A percentile compares a stretch with the other conserved stretches of the same genome.
These are phyloP conservation scores for Daboia siamensis DNA, from an alignment of 2,113 vertebrate species.

Conservation along the genomic window DNA sequence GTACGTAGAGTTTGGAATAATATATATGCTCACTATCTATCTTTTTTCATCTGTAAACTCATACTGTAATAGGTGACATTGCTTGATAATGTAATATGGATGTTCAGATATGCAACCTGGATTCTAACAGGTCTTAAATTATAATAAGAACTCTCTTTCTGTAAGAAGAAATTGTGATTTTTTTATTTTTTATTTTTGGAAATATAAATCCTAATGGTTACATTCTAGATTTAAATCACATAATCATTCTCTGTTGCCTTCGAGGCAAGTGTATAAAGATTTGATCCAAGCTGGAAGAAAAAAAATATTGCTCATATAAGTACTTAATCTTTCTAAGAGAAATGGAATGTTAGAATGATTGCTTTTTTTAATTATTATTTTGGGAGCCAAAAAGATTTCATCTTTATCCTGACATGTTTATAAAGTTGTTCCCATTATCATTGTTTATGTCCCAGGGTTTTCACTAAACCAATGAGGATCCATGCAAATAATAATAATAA, in stretches of 20 bases:
- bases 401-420: background rate
- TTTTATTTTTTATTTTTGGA: background rate
- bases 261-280: background rate
- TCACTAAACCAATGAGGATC: background rate
- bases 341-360: background rate
- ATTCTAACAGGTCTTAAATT: background rate
- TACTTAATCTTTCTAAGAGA: background rate
- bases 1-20: background rate
- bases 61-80: background rate
- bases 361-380: background rate
- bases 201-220: background rate
- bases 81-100: background rate
- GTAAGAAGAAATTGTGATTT: background rate
- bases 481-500: background rate
- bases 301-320: accelerated
- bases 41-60: background rate
- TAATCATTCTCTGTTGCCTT: background rate
- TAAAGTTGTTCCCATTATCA: background rate
- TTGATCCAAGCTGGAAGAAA: background rate
- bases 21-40: background rate
- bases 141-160: background rate
- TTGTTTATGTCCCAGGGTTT: background rate
- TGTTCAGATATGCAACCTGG: background rate
- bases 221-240: background rate
- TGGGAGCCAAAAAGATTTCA: background rate